A percentile compares a stretch with the other conserved stretches of the same genome.
Evolutionary conservation across 1,140 invertebrate genomes (phyloP).

Genomic region (Habropoda laboriosa): DNA sequence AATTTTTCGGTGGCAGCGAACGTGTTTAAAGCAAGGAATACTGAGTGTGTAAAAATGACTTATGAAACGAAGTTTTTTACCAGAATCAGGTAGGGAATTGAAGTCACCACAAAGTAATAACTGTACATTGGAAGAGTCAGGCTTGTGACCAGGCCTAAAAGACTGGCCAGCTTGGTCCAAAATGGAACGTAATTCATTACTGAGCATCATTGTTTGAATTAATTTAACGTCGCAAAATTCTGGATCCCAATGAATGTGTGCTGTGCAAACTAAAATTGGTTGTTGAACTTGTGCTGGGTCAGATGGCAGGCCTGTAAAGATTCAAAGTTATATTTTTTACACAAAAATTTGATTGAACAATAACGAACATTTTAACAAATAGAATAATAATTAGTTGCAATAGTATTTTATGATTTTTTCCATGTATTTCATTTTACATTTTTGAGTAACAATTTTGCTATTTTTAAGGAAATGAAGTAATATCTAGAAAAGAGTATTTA

Average conservation of each 20-base stretch:
- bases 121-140: conserved; percentile 92
- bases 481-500: too few relatives aligned
- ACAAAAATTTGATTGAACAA: not conserved
- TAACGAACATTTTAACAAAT: not conserved
- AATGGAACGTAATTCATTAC: conserved; percentile 94
- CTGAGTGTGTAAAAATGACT: not conserved
- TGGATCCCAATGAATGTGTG: conserved; percentile 99
- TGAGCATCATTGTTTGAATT: conserved; percentile 99
- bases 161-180: conserved; percentile 89
- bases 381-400: not conserved
- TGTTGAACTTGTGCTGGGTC: conserved; percentile 90
- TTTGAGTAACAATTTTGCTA: too few relatives aligned
- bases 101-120: conserved; percentile 98
- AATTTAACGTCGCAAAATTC: conserved; percentile 99
- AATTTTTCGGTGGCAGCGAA: too few relatives aligned
- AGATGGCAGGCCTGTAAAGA: conserved; percentile 84
- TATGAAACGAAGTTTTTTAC: conserved; percentile 78
- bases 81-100: conserved; percentile 98
- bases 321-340: not conserved
- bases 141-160: conserved; percentile 85
- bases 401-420: too few relatives aligned
- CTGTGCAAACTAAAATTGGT: conserved; percentile 96
- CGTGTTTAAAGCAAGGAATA: too few relatives aligned
- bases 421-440: too few relatives aligned
- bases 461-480: too few relatives aligned